Evolutionary conservation across 2,113 vertebrate species (phyloP).

Genomic region (Perognathus longimembris): DNA sequence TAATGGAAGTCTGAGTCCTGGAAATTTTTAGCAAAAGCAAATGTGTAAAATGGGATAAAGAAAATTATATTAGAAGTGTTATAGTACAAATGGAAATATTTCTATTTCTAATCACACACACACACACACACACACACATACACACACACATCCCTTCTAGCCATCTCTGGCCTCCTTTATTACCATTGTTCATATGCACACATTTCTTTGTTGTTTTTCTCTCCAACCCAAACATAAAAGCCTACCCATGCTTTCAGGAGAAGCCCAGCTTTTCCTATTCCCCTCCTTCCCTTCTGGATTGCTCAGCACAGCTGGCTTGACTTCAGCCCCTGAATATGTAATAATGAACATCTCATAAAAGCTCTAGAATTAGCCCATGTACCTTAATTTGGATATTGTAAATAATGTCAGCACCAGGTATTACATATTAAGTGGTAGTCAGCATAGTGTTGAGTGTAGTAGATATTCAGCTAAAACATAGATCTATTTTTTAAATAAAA

Average conservation of each 20-base stretch:
- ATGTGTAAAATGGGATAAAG: background rate
- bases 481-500: background rate
- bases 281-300: background rate
- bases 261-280: background rate
- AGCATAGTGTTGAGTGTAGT: background rate
- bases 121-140: no score
- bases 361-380: background rate
- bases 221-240: background rate
- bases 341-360: background rate
- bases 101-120: background rate
- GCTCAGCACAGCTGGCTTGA: background rate
- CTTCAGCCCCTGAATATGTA: background rate
- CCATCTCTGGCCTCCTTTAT: background rate
- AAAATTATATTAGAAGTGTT: background rate
- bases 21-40: conserved; percentile 11
- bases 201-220: background rate
- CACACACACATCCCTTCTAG: background rate
- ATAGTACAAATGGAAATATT: background rate
- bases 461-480: background rate
- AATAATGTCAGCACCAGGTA: background rate
- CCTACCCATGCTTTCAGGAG: background rate
- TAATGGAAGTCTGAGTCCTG: background rate
- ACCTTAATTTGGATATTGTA: background rate
- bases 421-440: background rate
- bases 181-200: background rate